Evolutionary conservation across 2,888 invertebrate genomes (phyloP), one percentile per base, ranked within the genome.

Genomic region (Drosophila pseudotakahashii): DNA sequence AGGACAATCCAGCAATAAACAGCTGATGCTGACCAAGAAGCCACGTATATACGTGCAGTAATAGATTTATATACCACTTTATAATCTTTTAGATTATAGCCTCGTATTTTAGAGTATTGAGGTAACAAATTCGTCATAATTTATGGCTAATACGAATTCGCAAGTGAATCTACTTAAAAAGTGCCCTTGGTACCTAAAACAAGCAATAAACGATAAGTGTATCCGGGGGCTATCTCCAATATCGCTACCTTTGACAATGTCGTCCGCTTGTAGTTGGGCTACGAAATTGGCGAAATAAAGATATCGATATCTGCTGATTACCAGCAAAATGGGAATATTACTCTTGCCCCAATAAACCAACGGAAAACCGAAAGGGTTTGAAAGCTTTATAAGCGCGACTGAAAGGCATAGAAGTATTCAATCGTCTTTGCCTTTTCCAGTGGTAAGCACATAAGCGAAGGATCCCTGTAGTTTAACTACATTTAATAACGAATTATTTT

Each of bases 261-360:
- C 41, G 44, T 44, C 19, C 34, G 30, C 39, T 69, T 60, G 48
- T 60, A 47, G 41, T 50, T 67, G 45, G 39, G 61, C 53, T 19
- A 26, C 55, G 30, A 68, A 67, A 68, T 68, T 68, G 37, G 59
- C 10, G 68, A 68, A 68, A 68, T 68, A 68, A 66, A 66, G 66
- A 66, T 66, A 66, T 66, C 47, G 45, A 66, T 64, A 64, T 66
- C 66, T 39, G 53, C 26, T 26, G 7, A 14, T 68, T 58, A 68
- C 58, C 68, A 68, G 66, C 39, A 42, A 19, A 66, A 68, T 51
- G 50, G 67, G 45, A 41, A 44, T 70, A 69, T 48, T 58, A 37
- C n/a, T 26, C 57, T 39, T 36, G 41, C 19, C 13, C 23, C 51
- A 37, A 63, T 70, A 70, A 62, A 58, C 14, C 34, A 2, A 9